A percentile compares a stretch with the other conserved stretches of the same genome.
Evolutionary conservation across 2,113 vertebrate species (phyloP).

Genomic region (Phrynosoma blainvillii): DNA sequence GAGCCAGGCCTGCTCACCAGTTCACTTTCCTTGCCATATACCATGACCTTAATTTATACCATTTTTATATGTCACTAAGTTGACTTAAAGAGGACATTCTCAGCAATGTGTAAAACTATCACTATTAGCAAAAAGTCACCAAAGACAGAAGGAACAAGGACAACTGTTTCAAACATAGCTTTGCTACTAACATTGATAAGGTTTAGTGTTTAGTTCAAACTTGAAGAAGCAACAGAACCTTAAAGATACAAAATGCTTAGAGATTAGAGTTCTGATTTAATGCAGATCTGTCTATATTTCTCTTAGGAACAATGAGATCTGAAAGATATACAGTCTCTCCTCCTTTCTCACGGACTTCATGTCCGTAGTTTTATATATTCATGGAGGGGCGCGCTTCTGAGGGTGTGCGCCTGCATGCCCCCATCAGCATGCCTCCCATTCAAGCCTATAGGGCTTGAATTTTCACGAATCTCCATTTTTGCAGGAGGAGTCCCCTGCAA

Average conservation of each 20-base stretch:
- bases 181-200: not conserved
- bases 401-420: no score
- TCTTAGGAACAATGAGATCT: not conserved
- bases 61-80: not conserved
- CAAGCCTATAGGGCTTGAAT: no score
- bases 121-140: not conserved
- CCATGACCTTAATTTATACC: not conserved
- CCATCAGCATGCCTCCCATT: no score
- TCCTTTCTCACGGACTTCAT: no score
- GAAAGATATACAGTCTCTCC: not conserved
- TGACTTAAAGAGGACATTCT: not conserved
- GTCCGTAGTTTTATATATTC: no score
- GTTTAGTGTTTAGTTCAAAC: not conserved
- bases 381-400: no score
- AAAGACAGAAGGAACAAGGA: not conserved
- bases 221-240: not conserved
- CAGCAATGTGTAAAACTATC: not conserved
- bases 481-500: no score
- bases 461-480: no score
- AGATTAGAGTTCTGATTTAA: not conserved
- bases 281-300: not conserved
- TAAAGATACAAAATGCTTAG: not conserved
- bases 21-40: not conserved
- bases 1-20: not conserved
- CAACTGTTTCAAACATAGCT: not conserved